phyloP scores from a whole-genome alignment of 2,113 vertebrate genomes.

The Serilophus lunatus region DNA sequence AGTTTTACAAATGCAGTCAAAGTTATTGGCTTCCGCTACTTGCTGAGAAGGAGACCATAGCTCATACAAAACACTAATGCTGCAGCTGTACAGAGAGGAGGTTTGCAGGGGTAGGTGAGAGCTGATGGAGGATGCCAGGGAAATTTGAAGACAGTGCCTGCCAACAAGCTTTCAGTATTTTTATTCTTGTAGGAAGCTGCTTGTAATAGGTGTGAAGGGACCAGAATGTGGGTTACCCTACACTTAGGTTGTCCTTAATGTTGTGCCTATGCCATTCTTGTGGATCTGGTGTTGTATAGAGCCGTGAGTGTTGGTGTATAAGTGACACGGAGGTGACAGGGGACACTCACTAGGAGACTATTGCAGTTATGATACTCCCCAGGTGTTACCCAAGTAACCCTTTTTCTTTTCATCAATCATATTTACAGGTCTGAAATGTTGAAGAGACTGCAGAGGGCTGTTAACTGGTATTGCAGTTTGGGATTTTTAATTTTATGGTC shows the following conservation, averaged over 20 bases:
- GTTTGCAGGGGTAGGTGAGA: too few species aligned
- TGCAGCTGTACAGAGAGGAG: neutral
- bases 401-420: neutral
- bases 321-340: neutral
- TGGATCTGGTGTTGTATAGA: neutral
- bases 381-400: neutral
- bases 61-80: neutral
- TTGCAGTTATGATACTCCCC: neutral
- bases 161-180: neutral
- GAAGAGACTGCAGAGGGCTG: neutral
- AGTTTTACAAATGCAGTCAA: neutral
- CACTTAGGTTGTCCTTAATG: neutral
- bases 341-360: neutral
- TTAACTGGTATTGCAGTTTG: neutral
- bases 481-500: neutral
- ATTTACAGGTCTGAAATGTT: neutral
- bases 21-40: neutral
- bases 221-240: neutral
- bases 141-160: neutral
- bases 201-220: neutral
- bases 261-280: neutral
- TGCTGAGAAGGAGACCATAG: neutral
- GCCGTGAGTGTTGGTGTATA: fast-evolving
- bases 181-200: neutral
- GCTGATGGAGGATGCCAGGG: neutral